phyloP scores from a whole-genome alignment of 2,113 vertebrate genomes.

The Mirounga angustirostris region DNA sequence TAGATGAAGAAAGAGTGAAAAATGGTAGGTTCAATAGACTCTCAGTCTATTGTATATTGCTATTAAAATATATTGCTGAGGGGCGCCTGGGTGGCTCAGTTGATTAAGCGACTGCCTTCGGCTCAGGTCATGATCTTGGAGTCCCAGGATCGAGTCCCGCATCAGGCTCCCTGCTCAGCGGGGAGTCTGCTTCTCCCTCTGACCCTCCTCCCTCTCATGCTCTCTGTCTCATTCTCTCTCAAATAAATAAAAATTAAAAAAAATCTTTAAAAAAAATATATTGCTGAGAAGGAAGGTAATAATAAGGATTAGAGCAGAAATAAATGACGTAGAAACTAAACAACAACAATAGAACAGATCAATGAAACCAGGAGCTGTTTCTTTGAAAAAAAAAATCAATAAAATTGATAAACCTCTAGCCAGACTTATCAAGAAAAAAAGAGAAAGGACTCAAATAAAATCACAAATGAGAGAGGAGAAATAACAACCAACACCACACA shows the following conservation, averaged over 20 bases:
- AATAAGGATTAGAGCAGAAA: neutral
- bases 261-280: too few species aligned
- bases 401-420: neutral
- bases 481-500: neutral
- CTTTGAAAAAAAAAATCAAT: neutral
- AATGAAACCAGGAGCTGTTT: neutral
- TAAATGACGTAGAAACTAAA: neutral
- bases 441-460: neutral
- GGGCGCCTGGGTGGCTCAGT: too few species aligned
- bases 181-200: too few species aligned
- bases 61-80: too few species aligned
- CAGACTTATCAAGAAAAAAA: neutral
- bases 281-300: neutral
- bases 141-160: too few species aligned
- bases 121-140: too few species aligned
- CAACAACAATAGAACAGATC: neutral
- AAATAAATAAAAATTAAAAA: too few species aligned
- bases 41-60: neutral
- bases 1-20: neutral
- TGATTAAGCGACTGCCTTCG: too few species aligned
- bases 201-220: too few species aligned
- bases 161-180: too few species aligned
- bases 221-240: too few species aligned
- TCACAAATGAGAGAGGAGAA: neutral
- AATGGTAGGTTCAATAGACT: neutral